Base-by-base conservation (phyloP, 2,888 invertebrate species). In the Volucella inanis region DNA sequence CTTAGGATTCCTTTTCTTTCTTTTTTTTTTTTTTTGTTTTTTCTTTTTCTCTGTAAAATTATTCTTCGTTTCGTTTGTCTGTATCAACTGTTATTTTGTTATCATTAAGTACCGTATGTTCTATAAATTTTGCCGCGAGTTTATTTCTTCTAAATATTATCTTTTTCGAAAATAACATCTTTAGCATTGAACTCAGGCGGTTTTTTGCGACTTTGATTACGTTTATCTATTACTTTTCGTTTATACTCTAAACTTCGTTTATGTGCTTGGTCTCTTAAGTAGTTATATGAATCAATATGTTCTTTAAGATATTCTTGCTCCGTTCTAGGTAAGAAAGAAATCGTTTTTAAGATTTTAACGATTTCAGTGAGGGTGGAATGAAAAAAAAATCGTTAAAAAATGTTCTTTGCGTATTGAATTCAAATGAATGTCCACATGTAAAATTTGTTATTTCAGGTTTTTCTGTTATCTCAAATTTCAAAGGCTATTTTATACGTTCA, bases 321-420 rank as follows among this genome's bases (percentile, higher is more conserved):
- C 11, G 54, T 70, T n/a, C 74, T 78, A n/a, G 38, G 57, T 38
- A 3, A 72, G 38, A 41, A 87, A 84, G 45, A 45, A 45, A 45
- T 45, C 45, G 57, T 14, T 10, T 50, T 65, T 15, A 39, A 8
- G 4, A 41, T 57, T 57, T 41, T 8, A 9, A 57, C 15, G 2
- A 57, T 6, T 14, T 57, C 57, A 2, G 57, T 57, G 10, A 71
- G 18, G 1, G n/a, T n/a, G n/a, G n/a, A n/a, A n/a, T n/a, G n/a
- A n/a, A n/a, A n/a, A n/a, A n/a, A n/a, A n/a, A n/a, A 88, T 76
- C n/a, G 85, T 85, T 10, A 86, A 45, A 12, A 75, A 47, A 39
- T 70, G 11, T 38, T 61, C 15, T 1, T 55, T 61, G 12, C 62
- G 9, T 8, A 77, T 47, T 2, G 39, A 52, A 41, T 70, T 55